phyloP scores from a whole-genome alignment of 2,113 vertebrate species.

The Semnopithecus entellus region DNA sequence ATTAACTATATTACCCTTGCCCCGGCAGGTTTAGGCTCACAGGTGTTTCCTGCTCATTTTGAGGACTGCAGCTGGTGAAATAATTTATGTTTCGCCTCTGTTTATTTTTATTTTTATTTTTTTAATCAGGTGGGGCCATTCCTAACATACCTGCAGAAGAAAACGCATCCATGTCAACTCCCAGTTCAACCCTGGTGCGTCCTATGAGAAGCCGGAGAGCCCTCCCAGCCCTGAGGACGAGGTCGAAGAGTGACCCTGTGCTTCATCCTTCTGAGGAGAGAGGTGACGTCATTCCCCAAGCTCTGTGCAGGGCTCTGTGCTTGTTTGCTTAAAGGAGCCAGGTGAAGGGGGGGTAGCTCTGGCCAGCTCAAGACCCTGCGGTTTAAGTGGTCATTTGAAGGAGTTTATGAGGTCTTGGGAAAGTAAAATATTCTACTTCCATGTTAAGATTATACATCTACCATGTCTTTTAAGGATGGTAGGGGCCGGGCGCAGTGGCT shows the following conservation, averaged over 20 bases:
- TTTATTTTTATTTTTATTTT: neutral
- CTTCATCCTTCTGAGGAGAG: slow-evolving; percentile 80
- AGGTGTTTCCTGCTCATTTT: slow-evolving; percentile 56
- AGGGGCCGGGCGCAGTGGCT: neutral
- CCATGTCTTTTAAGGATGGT: neutral
- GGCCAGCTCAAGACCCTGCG: neutral
- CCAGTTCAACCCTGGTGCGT: neutral
- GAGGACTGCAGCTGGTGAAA: slow-evolving; percentile 18
- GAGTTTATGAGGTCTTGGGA: neutral
- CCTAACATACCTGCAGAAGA: slow-evolving; percentile 64
- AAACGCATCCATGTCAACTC: slow-evolving; percentile 36
- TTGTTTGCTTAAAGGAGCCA: neutral
- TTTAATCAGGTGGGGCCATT: slow-evolving; percentile 60
- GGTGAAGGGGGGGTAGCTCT: neutral
- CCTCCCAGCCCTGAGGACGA: slow-evolving; percentile 55
- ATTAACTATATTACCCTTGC: neutral
- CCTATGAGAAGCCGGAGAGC: neutral
- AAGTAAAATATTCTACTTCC: neutral
- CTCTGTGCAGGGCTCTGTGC: neutral
- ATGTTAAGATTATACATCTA: neutral
- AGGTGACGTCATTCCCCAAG: slow-evolving; percentile 80
- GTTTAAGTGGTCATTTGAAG: neutral
- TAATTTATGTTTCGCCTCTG: slow-evolving; percentile 47
- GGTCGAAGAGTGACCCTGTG: slow-evolving; percentile 87
- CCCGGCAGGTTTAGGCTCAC: neutral